Evolutionary conservation across 2,113 vertebrate species (phyloP).

Genomic region (Phyllopteryx taeniolatus): DNA sequence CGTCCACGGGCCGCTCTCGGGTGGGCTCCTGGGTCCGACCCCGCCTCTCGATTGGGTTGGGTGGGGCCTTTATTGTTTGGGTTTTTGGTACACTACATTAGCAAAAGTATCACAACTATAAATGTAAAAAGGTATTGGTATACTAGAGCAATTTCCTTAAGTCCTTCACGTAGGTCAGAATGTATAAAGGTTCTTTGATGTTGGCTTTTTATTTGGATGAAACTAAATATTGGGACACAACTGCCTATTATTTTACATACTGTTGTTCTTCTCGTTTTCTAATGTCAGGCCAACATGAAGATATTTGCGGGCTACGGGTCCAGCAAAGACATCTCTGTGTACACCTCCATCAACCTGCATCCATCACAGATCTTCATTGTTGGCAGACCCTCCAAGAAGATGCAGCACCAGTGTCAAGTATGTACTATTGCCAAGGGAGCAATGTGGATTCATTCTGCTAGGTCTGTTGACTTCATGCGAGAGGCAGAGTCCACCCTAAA

Average conservation of each 20-base stretch:
- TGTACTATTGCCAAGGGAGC: neutral
- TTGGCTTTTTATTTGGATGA: neutral
- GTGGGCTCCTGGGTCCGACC: no score
- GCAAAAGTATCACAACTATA: no score
- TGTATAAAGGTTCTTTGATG: neutral
- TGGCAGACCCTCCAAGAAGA: slow-evolving; percentile 92
- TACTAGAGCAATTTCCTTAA: slow-evolving; percentile 84
- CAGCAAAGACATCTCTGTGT: slow-evolving; percentile 96
- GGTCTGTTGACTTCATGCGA: no score
- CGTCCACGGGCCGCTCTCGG: no score
- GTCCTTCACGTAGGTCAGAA: slow-evolving; percentile 81
- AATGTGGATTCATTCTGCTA: neutral
- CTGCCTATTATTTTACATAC: neutral
- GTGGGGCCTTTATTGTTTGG: neutral
- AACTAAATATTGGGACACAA: neutral
- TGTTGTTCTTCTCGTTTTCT: slow-evolving; percentile 7
- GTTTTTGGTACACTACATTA: neutral
- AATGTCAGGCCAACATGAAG: slow-evolving; percentile 85
- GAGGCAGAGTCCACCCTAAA: no score
- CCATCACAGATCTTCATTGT: slow-evolving; percentile 94
- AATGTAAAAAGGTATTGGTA: no score
- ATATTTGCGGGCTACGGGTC: slow-evolving; percentile 93
- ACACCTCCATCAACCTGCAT: slow-evolving; percentile 86
- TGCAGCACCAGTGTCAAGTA: slow-evolving; percentile 97
- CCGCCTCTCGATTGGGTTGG: no score